A percentile compares a stretch with the other conserved stretches of the same genome.
Conservation (phyloP, 2,797 vertebrate species). For the Octomys mimax region DNA sequence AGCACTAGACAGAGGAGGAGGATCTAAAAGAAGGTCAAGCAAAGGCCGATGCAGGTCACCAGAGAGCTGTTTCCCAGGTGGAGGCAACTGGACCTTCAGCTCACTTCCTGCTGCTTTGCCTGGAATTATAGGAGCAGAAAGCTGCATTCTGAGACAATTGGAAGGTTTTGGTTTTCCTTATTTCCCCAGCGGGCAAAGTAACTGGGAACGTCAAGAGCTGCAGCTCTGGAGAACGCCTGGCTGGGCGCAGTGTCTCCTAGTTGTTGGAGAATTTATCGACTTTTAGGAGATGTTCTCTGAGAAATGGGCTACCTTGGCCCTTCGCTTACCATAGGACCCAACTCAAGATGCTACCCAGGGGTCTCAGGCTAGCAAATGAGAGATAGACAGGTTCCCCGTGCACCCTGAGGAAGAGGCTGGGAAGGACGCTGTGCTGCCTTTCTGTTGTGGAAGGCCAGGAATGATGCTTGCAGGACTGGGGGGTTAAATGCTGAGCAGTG, state of each 20-base stretch:
- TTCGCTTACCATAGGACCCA: not conserved
- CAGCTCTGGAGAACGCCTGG: not conserved
- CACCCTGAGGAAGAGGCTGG: not conserved
- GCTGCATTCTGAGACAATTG: not conserved
- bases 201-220: rapidly evolving
- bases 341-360: rapidly evolving
- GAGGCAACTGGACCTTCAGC: not conserved
- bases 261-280: not conserved
- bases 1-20: not conserved
- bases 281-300: too few species aligned
- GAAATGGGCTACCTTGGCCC: not conserved
- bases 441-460: not conserved
- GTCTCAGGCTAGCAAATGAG: not conserved
- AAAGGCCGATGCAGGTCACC: rapidly evolving
- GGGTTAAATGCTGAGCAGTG: not conserved
- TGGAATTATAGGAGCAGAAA: not conserved
- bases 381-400: not conserved
- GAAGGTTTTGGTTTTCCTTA: not conserved
- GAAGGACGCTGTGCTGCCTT: rapidly evolving
- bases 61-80: not conserved
- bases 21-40: not conserved
- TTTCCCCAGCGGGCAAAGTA: not conserved
- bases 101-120: not conserved
- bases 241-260: not conserved
- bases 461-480: rapidly evolving